These are phyloP conservation scores for Drosophila oshimai DNA, from an alignment of 1,140 invertebrate species.

Conservation along the genomic window DNA sequence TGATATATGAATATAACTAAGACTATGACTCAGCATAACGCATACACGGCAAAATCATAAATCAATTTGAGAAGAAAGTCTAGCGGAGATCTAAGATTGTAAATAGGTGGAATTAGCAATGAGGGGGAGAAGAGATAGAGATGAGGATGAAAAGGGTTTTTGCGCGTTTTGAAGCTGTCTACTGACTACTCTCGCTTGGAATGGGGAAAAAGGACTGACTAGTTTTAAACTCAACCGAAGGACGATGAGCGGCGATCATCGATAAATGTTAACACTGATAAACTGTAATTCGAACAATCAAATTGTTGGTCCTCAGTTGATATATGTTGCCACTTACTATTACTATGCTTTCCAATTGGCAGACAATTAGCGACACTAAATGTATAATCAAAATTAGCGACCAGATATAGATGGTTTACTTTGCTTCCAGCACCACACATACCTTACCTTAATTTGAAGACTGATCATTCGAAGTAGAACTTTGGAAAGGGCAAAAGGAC, in stretches of 20 bases:
- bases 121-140: neutral
- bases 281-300: slow-evolving; percentile 33
- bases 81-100: slow-evolving; percentile 3
- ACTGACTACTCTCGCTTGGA: neutral
- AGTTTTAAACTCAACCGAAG: slow-evolving; percentile 22
- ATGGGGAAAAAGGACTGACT: slow-evolving; percentile 26
- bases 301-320: slow-evolving; percentile 40
- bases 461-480: slow-evolving; percentile 70
- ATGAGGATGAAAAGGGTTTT: neutral
- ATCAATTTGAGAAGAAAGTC: slow-evolving; percentile 9
- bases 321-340: slow-evolving; percentile 1
- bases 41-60: slow-evolving; percentile 24
- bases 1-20: slow-evolving; percentile 31
- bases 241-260: neutral
- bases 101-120: neutral
- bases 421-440: slow-evolving; percentile 14
- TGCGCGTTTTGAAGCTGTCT: neutral
- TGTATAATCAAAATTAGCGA: slow-evolving; percentile 66
- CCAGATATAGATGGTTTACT: slow-evolving; percentile 4
- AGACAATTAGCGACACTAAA: slow-evolving; percentile 20
- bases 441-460: slow-evolving; percentile 71
- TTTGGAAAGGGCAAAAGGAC: slow-evolving; percentile 15
- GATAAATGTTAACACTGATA: neutral
- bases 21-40: slow-evolving; percentile 51
- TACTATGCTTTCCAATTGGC: slow-evolving; percentile 52